Base-by-base conservation (phyloP, 2,797 vertebrate species). In the Chelmon rostratus region DNA sequence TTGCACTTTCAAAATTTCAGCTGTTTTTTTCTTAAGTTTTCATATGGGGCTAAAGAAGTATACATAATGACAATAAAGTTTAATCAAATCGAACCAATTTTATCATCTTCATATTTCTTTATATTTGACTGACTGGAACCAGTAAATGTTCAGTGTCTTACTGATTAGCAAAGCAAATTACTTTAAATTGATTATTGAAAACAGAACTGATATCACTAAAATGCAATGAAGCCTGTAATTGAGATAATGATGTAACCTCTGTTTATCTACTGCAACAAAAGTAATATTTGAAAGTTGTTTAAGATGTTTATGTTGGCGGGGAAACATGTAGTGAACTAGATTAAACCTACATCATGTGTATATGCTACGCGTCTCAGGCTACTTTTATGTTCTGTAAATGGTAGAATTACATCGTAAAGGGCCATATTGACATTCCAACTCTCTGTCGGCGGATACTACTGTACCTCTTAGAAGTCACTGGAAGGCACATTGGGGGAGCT, bases 401-500 rank as follows among this genome's bases (percentile, higher is more conserved):
- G 59, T 31, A 70, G 21, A 47, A 33, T 74, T 33, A 11, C 19
- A 63, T 21, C 18, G n/a, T 57, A 33, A 72, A 76, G 58, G 25
- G 44, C 21, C 2, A 1, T 67, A 52, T 71, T 86, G 63, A 69
- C 47, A 64, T 77, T 71, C 35, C 25, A 57, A 5, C 50, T 73
- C 62, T 54, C 1, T 63, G 35, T 80, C 11, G 15, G 33, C 81
- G 58, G 53, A 68, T 74, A 19, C 52, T 44, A 73, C 28, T 31
- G 28, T 4, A 3, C 73, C 79, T 90, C 37, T 79, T 11, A 63
- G 25, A 78, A 78, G 78, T 83, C 68, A 68, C 66, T 40, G 53
- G 53, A 40, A 73, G 63, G 50, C 77, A 84, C 74, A 75, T 62
- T 84, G 83, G 82, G 79, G 87, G 87, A 90, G 87, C 88, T 91